Base-by-base conservation (phyloP, 1,140 invertebrate genomes). In the Bombyx mandarina region DNA sequence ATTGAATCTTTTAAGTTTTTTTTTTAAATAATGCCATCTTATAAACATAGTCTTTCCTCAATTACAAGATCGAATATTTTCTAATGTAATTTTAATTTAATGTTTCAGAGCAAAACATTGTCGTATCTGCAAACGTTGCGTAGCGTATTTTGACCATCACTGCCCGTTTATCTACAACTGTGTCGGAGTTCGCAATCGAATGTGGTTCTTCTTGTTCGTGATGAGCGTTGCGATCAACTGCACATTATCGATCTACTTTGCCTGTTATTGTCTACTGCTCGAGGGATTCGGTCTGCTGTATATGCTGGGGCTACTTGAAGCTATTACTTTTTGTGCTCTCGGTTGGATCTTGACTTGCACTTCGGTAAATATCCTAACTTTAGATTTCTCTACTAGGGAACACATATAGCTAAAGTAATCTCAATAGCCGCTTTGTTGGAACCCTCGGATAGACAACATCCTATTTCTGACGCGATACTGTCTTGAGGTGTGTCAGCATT, bases 141-240 rank as follows among this genome's bases (percentile, higher is more conserved):
- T 98, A 2, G 93, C 93, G 0, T 95, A 96, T 75, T 98, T 98
- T 69, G 97, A 98, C 77, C 97, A 98, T 82, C 97, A 98, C 71
- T 98, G 97, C 77, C 96, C 96, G 0, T 98, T 97, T 73, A 96
- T 98, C 65, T 96, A 97, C 79, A 98, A 97, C 75, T 98, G 97
- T 81, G 95, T 98, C 8, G 95, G 95, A 3, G 82, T 96, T 18
- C 90, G 92, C 48, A 96, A 96, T 77, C 90, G 94, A 74, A 95
- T 95, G 89, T 97, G 96, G 95, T 98, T 98, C 84, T 95, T 96
- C 78, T 82, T 96, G 49, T 97, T 97, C 79, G 94, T 96, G 0
- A 91, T 95, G 85, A 94, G 93, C 68, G 91, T 97, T 43, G 94
- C 95, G 1, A 93, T 96, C 56, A 95, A 96, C 78, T 95, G 94